Conservation (phyloP, 2,797 vertebrate species). For the Chloroceryle amazona region DNA sequence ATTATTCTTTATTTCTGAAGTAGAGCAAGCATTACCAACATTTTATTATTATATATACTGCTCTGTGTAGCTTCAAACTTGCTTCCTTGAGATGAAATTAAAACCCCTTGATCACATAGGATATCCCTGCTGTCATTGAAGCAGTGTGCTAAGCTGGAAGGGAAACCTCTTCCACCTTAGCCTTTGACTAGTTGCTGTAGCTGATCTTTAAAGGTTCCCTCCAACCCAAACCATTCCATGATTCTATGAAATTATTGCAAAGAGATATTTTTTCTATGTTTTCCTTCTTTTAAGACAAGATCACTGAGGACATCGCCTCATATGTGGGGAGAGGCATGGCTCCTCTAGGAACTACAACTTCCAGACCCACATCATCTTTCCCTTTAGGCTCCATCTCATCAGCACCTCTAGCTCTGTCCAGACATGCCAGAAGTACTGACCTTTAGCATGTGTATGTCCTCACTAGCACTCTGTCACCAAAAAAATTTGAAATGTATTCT, state of each 20-base stretch:
- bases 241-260: not conserved
- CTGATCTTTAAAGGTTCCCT: not conserved
- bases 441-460: not conserved
- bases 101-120: not conserved
- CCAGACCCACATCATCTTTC: not conserved
- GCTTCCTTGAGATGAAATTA: not conserved
- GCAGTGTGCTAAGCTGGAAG: not conserved
- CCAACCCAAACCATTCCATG: not conserved
- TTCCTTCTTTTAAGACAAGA: not conserved
- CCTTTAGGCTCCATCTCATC: not conserved
- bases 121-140: not conserved
- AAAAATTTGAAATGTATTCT: not conserved
- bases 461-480: not conserved
- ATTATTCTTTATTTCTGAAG: not conserved
- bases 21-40: not conserved
- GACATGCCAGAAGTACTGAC: not conserved
- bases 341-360: not conserved
- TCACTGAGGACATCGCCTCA: not conserved
- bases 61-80: not conserved
- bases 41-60: not conserved
- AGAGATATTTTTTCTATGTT: not conserved
- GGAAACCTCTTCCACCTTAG: not conserved
- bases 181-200: not conserved
- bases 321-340: rapidly evolving
- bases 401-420: not conserved